A percentile compares a stretch with the other conserved stretches of the same genome.
These are phyloP conservation scores for Torymus tubicola DNA, from an alignment of 2,888 invertebrate species.

Conservation along the genomic window DNA sequence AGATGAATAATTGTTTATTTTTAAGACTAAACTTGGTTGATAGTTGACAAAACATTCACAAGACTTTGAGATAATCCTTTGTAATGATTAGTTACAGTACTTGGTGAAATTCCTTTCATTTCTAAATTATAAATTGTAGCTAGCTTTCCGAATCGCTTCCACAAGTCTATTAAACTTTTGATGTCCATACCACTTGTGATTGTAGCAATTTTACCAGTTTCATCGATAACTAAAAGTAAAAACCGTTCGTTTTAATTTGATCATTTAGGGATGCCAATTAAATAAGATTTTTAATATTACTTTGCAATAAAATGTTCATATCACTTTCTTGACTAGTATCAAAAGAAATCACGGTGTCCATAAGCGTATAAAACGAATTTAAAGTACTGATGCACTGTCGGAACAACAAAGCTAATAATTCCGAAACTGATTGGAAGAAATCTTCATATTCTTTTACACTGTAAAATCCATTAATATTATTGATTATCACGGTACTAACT, in stretches of 20 bases:
- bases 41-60: slow-evolving; percentile 53
- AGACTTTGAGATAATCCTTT: slow-evolving; percentile 61
- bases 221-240: slow-evolving; percentile 62
- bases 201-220: slow-evolving; percentile 66
- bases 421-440: slow-evolving; percentile 61
- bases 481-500: slow-evolving; percentile 4
- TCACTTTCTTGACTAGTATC: slow-evolving; percentile 63
- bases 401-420: slow-evolving; percentile 66
- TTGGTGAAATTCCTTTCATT: slow-evolving; percentile 58
- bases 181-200: slow-evolving; percentile 66
- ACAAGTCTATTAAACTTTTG: slow-evolving; percentile 68
- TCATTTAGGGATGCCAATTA: neutral
- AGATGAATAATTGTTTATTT: neutral
- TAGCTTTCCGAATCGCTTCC: slow-evolving; percentile 69
- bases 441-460: slow-evolving; percentile 65
- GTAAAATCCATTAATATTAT: slow-evolving; percentile 52
- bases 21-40: slow-evolving; percentile 56
- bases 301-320: slow-evolving; percentile 63
- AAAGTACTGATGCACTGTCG: slow-evolving; percentile 65
- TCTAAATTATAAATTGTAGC: slow-evolving; percentile 57
- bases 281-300: slow-evolving; percentile 52
- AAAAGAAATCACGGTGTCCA: slow-evolving; percentile 65
- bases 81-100: slow-evolving; percentile 60
- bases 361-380: slow-evolving; percentile 65
- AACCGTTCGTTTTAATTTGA: neutral